Evolutionary conservation across 2,888 invertebrate species (phyloP), one percentile per base, ranked within the genome.

Genomic region (Lasiommata megera): DNA sequence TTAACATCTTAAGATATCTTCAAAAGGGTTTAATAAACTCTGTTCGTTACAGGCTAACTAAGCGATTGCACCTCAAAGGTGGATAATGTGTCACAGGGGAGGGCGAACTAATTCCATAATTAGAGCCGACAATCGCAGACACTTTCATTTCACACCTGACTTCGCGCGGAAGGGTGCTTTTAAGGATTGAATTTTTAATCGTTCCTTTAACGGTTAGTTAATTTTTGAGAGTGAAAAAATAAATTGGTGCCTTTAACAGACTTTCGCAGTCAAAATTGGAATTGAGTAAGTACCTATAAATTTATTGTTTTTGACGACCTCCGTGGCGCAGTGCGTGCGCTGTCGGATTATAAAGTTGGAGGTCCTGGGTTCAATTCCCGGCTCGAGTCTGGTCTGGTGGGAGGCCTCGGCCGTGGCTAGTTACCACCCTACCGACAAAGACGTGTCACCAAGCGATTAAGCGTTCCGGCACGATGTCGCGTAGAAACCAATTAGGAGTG

Each of bases 61-160:
- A 73, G 68, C 71, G 62, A 64, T 63, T 47, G 62, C 60, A 53
- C 65, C 66, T 74, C 74, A 76, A 76, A 76, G 73, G 70, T 70
- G 68, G 66, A 66, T 67, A 65, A 67, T 64, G 61, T 67, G 64
- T 67, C 60, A 59, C 57, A 60, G 63, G 60, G 67, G 62, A 71
- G 71, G 66, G 61, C 61, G 62, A 69, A 73, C 73, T 73, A 75
- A 71, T 72, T 70, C 65, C 54, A 66, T 74, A 75, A 76, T 76
- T 76, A 75, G 58, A 70, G 55, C 68, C 72, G 72, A 70, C 76
- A 74, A 71, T 56, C 60, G 69, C 76, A 76, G 73, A 70, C 69
- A 68, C 73, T 74, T 67, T 65, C 61, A 74, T 76, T 77, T 76
- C 66, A 74, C 77, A 77, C 76, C 75, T 77, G 76, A 74, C 67